phyloP scores from a whole-genome alignment of 2,797 vertebrate genomes.

The Danio jaintianensis region DNA sequence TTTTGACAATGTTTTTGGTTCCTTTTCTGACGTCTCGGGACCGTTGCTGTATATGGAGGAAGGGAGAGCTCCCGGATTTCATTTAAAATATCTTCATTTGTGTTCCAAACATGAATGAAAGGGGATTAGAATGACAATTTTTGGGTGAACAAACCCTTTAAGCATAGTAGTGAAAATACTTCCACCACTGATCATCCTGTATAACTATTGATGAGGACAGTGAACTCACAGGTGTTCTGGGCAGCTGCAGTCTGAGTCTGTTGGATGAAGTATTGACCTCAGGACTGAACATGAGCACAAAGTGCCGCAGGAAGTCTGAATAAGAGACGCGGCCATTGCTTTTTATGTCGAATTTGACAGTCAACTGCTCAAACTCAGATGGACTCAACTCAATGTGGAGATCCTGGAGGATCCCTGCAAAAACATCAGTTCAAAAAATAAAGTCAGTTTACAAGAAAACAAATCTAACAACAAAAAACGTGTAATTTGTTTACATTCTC shows the following conservation, averaged over 20 bases:
- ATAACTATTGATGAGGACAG: neutral
- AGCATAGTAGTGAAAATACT: too few species aligned
- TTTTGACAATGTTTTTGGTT: too few species aligned
- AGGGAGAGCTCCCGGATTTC: too few species aligned
- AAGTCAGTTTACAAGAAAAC: neutral
- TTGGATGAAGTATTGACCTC: constrained; percentile 53
- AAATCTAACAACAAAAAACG: neutral
- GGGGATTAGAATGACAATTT: too few species aligned
- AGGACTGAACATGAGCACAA: constrained; percentile 72
- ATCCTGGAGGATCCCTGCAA: constrained; percentile 48
- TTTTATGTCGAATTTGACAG: constrained; percentile 71
- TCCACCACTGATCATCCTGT: neutral
- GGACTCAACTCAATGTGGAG: constrained; percentile 48
- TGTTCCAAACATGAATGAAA: too few species aligned
- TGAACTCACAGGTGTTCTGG: constrained; percentile 53
- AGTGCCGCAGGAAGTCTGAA: constrained; percentile 72
- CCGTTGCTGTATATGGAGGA: too few species aligned
- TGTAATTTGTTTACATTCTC: neutral
- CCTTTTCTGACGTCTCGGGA: too few species aligned
- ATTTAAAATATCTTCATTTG: too few species aligned
- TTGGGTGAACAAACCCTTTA: too few species aligned
- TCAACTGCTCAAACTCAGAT: constrained; percentile 74
- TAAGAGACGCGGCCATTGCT: constrained; percentile 72
- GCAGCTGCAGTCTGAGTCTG: constrained; percentile 56
- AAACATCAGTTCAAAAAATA: neutral